Conservation (phyloP, 1,140 invertebrate species). For the Tetramorium parvispinum region DNA sequence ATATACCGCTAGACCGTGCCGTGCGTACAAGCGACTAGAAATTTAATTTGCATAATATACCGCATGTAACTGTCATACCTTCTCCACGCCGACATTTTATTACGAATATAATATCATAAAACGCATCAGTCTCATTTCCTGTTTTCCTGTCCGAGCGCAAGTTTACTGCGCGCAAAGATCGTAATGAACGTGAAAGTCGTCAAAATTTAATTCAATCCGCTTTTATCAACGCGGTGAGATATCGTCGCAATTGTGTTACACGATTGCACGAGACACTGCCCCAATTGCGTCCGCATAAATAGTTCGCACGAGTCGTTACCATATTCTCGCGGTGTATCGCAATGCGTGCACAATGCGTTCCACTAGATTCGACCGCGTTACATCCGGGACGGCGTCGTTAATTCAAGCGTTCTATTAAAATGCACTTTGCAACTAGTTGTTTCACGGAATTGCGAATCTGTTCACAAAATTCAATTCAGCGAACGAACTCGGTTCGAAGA, state of each 20-base stretch:
- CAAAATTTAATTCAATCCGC: constrained; percentile 35
- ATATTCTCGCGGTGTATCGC: constrained; percentile 50
- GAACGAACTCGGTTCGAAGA: neutral
- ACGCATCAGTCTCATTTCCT: neutral
- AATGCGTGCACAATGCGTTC: constrained; percentile 32
- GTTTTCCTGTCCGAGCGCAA: neutral
- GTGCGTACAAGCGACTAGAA: constrained; percentile 15
- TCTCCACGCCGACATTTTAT: constrained; percentile 16
- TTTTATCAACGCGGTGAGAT: constrained; percentile 45
- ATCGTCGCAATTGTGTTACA: constrained; percentile 50
- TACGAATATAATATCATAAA: constrained; percentile 27
- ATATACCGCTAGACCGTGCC: neutral
- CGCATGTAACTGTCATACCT: constrained; percentile 7
- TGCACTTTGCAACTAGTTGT: constrained; percentile 14
- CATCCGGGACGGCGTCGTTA: constrained; percentile 36
- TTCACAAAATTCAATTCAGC: neutral
- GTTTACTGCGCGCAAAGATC: constrained; percentile 22
- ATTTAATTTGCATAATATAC: constrained; percentile 40
- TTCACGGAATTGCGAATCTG: neutral
- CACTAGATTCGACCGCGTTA: constrained; percentile 6
- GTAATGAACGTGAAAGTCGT: neutral
- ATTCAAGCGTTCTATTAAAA: constrained; percentile 47
- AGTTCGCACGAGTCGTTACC: constrained; percentile 52
- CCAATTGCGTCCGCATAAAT: constrained; percentile 21
- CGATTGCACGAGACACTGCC: constrained; percentile 17